phyloP scores from a whole-genome alignment of 2,888 invertebrate genomes.

The Thymelicus lineola region DNA sequence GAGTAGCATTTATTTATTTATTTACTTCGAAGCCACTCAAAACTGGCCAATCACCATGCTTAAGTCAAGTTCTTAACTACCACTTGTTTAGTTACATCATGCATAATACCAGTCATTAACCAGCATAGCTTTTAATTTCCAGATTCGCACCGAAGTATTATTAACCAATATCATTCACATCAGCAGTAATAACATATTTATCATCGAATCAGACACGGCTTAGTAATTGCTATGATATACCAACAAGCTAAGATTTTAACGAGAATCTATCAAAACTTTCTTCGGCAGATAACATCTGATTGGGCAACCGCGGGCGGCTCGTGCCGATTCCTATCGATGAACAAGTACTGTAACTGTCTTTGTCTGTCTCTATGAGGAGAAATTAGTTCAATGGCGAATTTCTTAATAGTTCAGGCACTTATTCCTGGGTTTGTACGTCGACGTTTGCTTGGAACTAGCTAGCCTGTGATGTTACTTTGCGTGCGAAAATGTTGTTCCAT shows the following conservation, averaged over 20 bases:
- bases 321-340: slow-evolving; percentile 27
- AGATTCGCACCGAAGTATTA: not conserved
- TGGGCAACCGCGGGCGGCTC: slow-evolving; percentile 15
- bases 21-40: no score
- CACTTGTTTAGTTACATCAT: no score
- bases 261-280: slow-evolving; percentile 35
- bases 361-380: not conserved
- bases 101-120: no score
- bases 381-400: not conserved
- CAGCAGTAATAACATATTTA: slow-evolving; percentile 53
- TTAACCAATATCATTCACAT: slow-evolving; percentile 26
- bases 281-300: slow-evolving; percentile 24
- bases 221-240: slow-evolving; percentile 28
- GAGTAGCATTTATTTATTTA: no score
- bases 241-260: slow-evolving; percentile 29
- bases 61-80: no score
- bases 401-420: not conserved
- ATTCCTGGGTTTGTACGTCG: no score
- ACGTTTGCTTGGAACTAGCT: no score
- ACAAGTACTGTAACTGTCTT: not conserved
- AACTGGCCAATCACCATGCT: no score
- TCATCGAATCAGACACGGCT: slow-evolving; percentile 49
- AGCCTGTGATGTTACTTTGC: no score
- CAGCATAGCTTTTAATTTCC: no score
- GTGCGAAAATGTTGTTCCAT: no score